Conservation (phyloP, 2,113 vertebrate genomes). For the Notechis scutatus region DNA sequence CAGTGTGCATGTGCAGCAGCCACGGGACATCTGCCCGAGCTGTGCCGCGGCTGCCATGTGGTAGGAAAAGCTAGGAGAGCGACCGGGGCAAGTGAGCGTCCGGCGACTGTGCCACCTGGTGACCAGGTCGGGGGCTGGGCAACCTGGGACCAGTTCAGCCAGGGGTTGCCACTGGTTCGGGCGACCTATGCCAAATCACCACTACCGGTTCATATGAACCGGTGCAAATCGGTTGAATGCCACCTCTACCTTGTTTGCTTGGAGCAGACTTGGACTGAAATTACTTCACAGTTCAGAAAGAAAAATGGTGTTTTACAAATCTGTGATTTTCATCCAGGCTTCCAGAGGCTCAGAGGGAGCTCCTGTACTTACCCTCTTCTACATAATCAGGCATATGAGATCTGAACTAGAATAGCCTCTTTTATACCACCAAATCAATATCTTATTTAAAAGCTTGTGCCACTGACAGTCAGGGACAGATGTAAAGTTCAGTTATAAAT, state of each 20-base stretch:
- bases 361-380: not conserved
- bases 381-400: not conserved
- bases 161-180: too few species aligned
- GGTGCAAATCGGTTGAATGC: too few species aligned
- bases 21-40: too few species aligned
- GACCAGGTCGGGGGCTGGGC: too few species aligned
- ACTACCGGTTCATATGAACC: too few species aligned
- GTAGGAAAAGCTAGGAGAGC: too few species aligned
- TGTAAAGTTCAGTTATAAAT: not conserved
- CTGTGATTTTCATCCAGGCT: constrained; percentile 21
- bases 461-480: not conserved
- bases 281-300: constrained; percentile 54
- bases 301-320: constrained; percentile 46
- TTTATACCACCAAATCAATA: not conserved
- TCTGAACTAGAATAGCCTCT: not conserved
- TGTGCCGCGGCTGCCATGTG: too few species aligned
- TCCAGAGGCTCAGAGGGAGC: constrained; percentile 17
- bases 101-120: too few species aligned
- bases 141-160: too few species aligned
- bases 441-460: not conserved
- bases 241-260: constrained; percentile 31
- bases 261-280: constrained; percentile 38
- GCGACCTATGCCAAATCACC: too few species aligned
- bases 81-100: too few species aligned
- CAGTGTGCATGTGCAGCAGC: too few species aligned